These are phyloP conservation scores for Eristalis tenax DNA, from an alignment of 2,888 invertebrate genomes.

Conservation along the genomic window DNA sequence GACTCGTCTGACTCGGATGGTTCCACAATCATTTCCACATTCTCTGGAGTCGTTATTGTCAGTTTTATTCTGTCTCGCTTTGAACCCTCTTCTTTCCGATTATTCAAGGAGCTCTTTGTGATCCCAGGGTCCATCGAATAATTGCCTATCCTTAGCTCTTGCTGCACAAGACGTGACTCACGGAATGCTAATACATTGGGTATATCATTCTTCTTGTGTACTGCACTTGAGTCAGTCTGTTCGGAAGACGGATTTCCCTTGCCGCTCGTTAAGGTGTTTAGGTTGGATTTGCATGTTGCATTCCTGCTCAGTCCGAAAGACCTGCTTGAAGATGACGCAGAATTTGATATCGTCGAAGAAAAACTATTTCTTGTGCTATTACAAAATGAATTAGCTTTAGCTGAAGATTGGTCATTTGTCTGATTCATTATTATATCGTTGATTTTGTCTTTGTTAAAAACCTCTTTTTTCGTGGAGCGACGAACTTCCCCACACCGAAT, in stretches of 20 bases:
- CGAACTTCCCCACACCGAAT: slow-evolving; percentile 90
- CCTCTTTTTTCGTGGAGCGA: slow-evolving; percentile 82
- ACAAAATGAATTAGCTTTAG: slow-evolving; percentile 42
- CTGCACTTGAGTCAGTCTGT: slow-evolving; percentile 69
- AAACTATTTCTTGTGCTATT: slow-evolving; percentile 26
- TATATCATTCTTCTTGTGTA: slow-evolving; percentile 79
- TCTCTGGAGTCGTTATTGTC: slow-evolving; percentile 80
- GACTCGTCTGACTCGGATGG: slow-evolving; percentile 73
- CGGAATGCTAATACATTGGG: slow-evolving; percentile 80
- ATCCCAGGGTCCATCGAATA: slow-evolving; percentile 81
- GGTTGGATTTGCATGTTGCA: slow-evolving; percentile 75
- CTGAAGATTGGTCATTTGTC: slow-evolving; percentile 44
- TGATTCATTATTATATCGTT: slow-evolving; percentile 68
- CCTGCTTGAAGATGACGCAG: slow-evolving; percentile 24
- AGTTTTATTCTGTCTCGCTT: slow-evolving; percentile 75
- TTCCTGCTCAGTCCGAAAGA: slow-evolving; percentile 75
- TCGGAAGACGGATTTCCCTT: slow-evolving; percentile 19
- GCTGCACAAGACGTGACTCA: slow-evolving; percentile 80
- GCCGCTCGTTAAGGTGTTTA: slow-evolving; percentile 38
- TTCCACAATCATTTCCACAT: slow-evolving; percentile 78
- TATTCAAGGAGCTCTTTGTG: slow-evolving; percentile 76
- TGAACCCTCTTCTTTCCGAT: slow-evolving; percentile 73
- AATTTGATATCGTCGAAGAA: slow-evolving; percentile 33
- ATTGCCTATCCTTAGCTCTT: slow-evolving; percentile 80
- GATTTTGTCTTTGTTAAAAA: slow-evolving; percentile 78